These are phyloP conservation scores for Popillia japonica DNA, from an alignment of 1,140 invertebrate genomes.

Conservation along the genomic window DNA sequence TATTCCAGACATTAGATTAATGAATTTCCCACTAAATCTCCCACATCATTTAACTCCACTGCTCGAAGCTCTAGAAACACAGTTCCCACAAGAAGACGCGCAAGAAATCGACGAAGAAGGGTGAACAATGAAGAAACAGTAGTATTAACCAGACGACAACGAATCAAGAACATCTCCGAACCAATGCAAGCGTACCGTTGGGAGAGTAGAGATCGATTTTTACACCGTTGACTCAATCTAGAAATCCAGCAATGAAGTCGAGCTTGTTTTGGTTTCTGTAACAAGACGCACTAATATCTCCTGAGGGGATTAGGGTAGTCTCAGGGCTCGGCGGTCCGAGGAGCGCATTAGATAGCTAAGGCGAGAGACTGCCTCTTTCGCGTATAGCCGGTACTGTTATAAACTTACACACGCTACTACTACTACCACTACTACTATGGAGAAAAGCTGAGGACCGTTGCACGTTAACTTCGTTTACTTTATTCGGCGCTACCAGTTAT, in stretches of 20 bases:
- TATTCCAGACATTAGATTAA: too few species aligned
- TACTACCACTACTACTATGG: too few species aligned
- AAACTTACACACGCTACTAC: neutral
- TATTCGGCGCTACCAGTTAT: slow-evolving; percentile 30
- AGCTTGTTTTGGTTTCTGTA: slow-evolving; percentile 48
- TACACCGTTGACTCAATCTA: slow-evolving; percentile 43
- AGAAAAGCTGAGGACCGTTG: slow-evolving; percentile 4
- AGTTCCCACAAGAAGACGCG: too few species aligned
- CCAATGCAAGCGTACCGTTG: slow-evolving; percentile 15
- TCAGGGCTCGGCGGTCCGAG: neutral
- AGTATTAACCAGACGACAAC: neutral
- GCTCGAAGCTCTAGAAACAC: too few species aligned
- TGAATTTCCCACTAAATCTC: too few species aligned
- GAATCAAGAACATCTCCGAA: slow-evolving; percentile 10
- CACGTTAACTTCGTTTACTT: slow-evolving; percentile 36
- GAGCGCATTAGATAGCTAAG: neutral
- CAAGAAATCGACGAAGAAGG: neutral
- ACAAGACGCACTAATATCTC: slow-evolving; percentile 50
- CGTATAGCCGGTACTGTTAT: too few species aligned
- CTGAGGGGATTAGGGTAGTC: slow-evolving; percentile 43
- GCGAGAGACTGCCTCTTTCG: neutral
- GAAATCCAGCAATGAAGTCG: slow-evolving; percentile 46
- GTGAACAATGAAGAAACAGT: neutral
- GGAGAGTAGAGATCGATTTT: slow-evolving; percentile 41
- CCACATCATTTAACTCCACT: too few species aligned